Base-by-base conservation (phyloP, 1,140 invertebrate species). In the Heterodera schachtii region DNA sequence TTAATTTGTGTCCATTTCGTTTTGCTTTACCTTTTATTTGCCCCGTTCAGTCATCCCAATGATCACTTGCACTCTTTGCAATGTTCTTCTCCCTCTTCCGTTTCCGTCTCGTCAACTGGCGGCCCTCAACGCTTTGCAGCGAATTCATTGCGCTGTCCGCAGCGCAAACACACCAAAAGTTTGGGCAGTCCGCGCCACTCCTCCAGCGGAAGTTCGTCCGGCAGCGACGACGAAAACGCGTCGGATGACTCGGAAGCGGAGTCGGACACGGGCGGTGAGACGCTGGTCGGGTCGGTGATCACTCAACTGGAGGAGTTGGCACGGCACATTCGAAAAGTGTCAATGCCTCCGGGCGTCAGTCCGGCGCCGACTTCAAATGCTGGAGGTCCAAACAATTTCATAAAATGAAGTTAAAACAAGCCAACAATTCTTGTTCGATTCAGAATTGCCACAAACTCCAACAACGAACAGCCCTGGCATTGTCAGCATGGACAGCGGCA, bases 251-350 rank as follows among this genome's bases (percentile, higher is more conserved):
- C 67, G 41, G 77, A 79, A 5, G 79, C 43, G 71, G 73, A 84
- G 41, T 67, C 57, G 52, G 81, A 82, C 44, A n/a, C 67, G 31
- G 81, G 74, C 41, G 83, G 75, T 41, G 83, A 84, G 57, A 71
- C 77, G 16, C 66, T 84, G n/a, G 83, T 84, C 16, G 83, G 83
- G 2, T 82, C 84, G 21, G 83, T 84, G 13, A 82, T 84, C 66
- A 78, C 21, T 13, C 82, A 84, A n/a, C 69, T 84, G 46, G 83
- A 84, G 76, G 57, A 84, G 43, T 31, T 84, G 47, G 83, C 83
- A 69, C 57, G 52, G 49, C 84, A 84, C 47, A 84, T 84, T 1
- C 82, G 83, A 8, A 84, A 84, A 41, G 83, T 84, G 66, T 83
- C 82, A 49, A 85, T 85, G 83, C 69, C 76, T n/a, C 82, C 74